Base-by-base conservation (phyloP, 2,797 vertebrate genomes). In the Sparus aurata region DNA sequence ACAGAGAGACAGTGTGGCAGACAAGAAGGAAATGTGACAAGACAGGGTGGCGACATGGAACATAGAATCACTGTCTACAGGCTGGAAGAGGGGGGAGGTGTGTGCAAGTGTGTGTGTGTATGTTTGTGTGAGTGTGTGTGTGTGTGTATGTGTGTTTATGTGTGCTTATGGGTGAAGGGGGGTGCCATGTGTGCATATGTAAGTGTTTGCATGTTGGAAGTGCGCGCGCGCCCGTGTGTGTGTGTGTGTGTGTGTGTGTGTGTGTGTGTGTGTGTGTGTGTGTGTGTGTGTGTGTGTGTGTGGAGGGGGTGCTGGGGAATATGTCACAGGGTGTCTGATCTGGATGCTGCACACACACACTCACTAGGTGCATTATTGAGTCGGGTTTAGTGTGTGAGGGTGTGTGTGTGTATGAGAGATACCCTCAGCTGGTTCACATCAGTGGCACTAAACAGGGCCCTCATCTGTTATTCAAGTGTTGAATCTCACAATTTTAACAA, bases 21-120 rank as follows among this genome's bases (percentile, higher is more conserved):
- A 95, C 94, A 91, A 94, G 93, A 93, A 93, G 93, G 94, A 94
- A 95, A 95, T 95, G 95, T 95, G 94, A 96, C 95, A 95, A 95
- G 95, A 95, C 94, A 94, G 92, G 89, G 92, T 93, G 94, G 94
- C 91, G 93, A 94, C 94, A 95, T 90, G 89, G 91, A 95, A 95
- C 94, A 94, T 93, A 94, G 92, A 94, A 94, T 93, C 92, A 90
- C 82, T 92, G 93, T 95, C 93, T 93, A 73, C 78, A 84, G 86
- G 77, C 84, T 77, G 70, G 75, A 73, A n/a, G 82, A 46, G 75
- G 85, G 82, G 84, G 82, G 25, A 34, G 66, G 75, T 72, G 73
- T 75, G 75, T 76, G 67, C 59, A 49, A 64, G 58, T 1, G 7
- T 34, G 75, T 72, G 73, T 75, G 73, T 76, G 65, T 64, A 49